These are phyloP conservation scores for Andrena chrysosceles DNA, from an alignment of 2,888 invertebrate species.

Conservation along the genomic window DNA sequence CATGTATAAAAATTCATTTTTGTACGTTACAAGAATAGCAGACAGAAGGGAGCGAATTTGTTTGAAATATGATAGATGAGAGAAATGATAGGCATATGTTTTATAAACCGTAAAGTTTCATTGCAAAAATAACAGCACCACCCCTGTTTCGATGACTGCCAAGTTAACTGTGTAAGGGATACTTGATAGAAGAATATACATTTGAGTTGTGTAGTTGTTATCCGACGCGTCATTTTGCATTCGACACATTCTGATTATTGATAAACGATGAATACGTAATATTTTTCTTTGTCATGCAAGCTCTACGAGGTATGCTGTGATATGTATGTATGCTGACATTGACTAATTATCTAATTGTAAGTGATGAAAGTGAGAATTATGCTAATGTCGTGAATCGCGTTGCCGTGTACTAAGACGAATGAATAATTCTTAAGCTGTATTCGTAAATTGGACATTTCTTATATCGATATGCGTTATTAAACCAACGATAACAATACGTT, in stretches of 20 bases:
- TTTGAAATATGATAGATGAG: conserved; percentile 15
- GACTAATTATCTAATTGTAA: conserved; percentile 57
- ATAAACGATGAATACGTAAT: conserved; percentile 8
- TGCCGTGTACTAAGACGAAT: conserved; percentile 29
- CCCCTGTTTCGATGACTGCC: conserved; percentile 1
- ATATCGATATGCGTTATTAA: conserved; percentile 26
- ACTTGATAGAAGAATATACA: conserved; percentile 1
- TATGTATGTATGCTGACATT: conserved; percentile 48
- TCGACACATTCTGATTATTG: conserved; percentile 23
- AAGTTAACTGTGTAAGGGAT: background rate
- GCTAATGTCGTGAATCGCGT: conserved; percentile 10
- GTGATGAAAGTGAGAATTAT: conserved; percentile 48
- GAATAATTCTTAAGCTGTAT: conserved; percentile 11
- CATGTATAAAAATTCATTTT: conserved; percentile 15
- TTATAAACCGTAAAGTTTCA: conserved; percentile 1
- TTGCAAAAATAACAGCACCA: conserved; percentile 1
- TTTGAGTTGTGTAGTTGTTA: conserved; percentile 16
- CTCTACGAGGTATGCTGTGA: conserved; percentile 65
- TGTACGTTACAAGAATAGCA: background rate
- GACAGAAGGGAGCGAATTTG: conserved; percentile 2
- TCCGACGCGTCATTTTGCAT: conserved; percentile 10
- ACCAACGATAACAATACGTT: conserved; percentile 7
- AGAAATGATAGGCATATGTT: conserved; percentile 7
- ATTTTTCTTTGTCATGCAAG: conserved; percentile 42
- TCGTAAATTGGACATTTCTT: conserved; percentile 15